phyloP scores from a whole-genome alignment of 1,140 invertebrate genomes.

The Drosophila leontia region DNA sequence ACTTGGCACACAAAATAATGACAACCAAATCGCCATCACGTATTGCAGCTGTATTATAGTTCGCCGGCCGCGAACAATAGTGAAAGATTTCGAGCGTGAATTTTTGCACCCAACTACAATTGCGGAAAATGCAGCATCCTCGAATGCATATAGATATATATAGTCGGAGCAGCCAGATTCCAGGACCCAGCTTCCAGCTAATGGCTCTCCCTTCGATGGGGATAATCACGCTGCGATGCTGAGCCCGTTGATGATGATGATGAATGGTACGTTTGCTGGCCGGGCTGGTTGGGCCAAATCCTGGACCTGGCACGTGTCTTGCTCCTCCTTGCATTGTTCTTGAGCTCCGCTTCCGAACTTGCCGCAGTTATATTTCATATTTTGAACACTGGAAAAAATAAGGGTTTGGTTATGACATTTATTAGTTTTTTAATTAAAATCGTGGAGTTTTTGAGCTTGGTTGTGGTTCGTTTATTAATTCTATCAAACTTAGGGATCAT shows the following conservation, averaged over 20 bases:
- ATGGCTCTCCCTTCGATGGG: slow-evolving; percentile 57
- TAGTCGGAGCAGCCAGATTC: slow-evolving; percentile 10
- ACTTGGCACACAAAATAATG: slow-evolving; percentile 32
- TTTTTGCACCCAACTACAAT: slow-evolving; percentile 60
- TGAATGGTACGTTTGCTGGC: slow-evolving; percentile 64
- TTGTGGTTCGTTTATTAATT: no score
- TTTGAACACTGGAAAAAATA: slow-evolving; percentile 23
- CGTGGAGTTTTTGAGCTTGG: no score
- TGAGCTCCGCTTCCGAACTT: slow-evolving; percentile 54
- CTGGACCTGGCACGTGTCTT: slow-evolving; percentile 58
- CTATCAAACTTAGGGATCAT: no score
- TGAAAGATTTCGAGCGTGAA: slow-evolving; percentile 65
- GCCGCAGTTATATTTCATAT: slow-evolving; percentile 80
- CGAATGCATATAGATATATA: not conserved
- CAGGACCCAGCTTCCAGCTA: slow-evolving; percentile 37
- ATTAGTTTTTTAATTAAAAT: not conserved
- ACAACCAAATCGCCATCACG: slow-evolving; percentile 72
- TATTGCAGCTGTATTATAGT: slow-evolving; percentile 72
- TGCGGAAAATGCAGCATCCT: slow-evolving; percentile 23
- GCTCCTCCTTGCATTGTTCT: slow-evolving; percentile 52
- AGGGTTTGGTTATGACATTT: not conserved
- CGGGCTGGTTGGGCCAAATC: slow-evolving; percentile 31
- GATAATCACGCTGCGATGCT: slow-evolving; percentile 34
- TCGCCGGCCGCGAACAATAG: slow-evolving; percentile 64
- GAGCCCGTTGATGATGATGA: slow-evolving; percentile 66